phyloP scores from a whole-genome alignment of 2,113 vertebrate genomes.

The Cyanistes caeruleus region DNA sequence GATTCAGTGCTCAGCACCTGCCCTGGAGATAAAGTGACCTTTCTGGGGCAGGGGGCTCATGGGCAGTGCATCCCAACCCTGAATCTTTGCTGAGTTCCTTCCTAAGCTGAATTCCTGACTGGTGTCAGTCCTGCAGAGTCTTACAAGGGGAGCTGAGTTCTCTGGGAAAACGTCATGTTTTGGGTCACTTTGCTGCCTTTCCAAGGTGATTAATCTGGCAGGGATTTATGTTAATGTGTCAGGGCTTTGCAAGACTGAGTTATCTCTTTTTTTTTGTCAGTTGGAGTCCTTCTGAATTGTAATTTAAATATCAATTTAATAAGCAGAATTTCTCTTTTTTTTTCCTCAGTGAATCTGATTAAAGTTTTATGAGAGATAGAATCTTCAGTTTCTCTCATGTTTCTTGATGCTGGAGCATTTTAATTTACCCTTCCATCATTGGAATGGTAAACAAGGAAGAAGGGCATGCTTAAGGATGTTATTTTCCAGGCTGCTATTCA shows the following conservation, averaged over 20 bases:
- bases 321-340: not conserved
- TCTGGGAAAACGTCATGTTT: not conserved
- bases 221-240: not conserved
- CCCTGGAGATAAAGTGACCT: not conserved
- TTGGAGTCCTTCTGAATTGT: not conserved
- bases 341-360: not conserved
- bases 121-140: not conserved
- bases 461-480: not conserved
- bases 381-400: not conserved
- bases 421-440: not conserved
- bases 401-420: not conserved
- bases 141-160: not conserved
- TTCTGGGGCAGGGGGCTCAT: not conserved
- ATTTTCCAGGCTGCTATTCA: not conserved
- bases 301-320: not conserved
- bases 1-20: not conserved
- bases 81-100: not conserved
- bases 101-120: not conserved
- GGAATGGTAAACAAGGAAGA: not conserved
- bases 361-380: not conserved
- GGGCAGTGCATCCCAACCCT: not conserved
- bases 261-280: not conserved
- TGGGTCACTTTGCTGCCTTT: not conserved
- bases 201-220: not conserved
- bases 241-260: not conserved